Percentiles rank a stretch among this genome's conserved stretches.
Conservation (phyloP, 2,113 vertebrate genomes). For the Paramormyrops kingsleyae region DNA sequence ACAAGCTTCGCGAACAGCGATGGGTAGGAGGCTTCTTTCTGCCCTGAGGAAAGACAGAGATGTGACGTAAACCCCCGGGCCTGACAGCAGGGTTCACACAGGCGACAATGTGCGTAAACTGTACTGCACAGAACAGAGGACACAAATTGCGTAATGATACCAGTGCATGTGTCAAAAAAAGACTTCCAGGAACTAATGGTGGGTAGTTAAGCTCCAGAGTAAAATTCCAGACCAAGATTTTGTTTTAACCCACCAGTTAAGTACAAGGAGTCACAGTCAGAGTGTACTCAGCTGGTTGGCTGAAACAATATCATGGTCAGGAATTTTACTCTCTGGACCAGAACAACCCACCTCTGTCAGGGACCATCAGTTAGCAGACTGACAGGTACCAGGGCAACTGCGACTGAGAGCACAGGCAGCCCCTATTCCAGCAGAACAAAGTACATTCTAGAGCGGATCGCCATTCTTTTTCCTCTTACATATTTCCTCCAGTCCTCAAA, state of each 20-base stretch:
- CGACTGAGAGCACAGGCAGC: background rate
- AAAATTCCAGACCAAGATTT: background rate
- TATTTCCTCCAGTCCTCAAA: background rate
- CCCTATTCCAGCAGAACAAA: background rate
- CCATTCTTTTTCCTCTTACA: background rate
- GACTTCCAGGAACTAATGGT: background rate
- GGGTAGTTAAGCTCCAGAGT: background rate
- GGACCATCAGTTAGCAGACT: background rate
- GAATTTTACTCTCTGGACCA: background rate
- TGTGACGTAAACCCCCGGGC: background rate
- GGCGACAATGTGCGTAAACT: background rate
- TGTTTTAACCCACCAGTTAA: background rate
- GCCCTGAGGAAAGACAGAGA: background rate
- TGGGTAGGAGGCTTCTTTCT: fast-evolving
- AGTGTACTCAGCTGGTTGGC: background rate
- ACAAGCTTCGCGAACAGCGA: background rate
- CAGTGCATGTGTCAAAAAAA: background rate
- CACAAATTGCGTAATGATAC: background rate
- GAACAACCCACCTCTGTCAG: background rate
- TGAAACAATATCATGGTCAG: background rate
- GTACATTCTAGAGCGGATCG: background rate
- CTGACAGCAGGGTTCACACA: background rate
- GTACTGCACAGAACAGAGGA: background rate
- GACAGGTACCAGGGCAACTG: background rate
- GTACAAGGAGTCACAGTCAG: background rate